Evolutionary conservation across 1,140 invertebrate species (phyloP), one percentile per base, ranked within the genome.

Genomic region (Drosophila kurseongensis): DNA sequence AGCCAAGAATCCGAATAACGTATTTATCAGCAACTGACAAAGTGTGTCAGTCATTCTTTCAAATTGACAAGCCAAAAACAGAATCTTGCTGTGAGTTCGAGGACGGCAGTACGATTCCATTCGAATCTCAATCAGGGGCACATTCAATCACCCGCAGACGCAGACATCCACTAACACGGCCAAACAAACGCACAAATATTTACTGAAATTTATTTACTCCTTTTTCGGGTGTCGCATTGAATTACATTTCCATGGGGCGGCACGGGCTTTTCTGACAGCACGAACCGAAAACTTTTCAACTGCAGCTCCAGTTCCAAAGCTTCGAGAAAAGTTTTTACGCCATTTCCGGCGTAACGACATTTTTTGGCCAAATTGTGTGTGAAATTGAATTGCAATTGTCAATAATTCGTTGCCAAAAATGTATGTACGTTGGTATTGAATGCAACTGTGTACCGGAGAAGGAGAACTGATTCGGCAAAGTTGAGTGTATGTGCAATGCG

Each of bases 331-430:
- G 52, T 86, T 86, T 83, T 88, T 71, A 66, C 73, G 83, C 71
- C 63, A 78, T 86, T 86, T 86, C 82, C 73, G 73, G 67, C 60
- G 63, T 56, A 66, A 80, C 62, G 58, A 82, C 79, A 75, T 76
- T 86, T 86, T 83, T 75, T 80, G 75, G 79, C 79, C 83, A 86
- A 86, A 86, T 86, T 86, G 83, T 86, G 83, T 86, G 83, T 86
- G 83, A 86, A 86, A 86, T 86, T 86, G 83, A 86, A 86, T 86
- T 86, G 83, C 83, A 86, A 86, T 86, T 86, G 83, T 86, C 83
- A 86, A 86, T 86, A 86, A 86, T 86, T 86, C 83, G 83, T 88
- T 88, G 78, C 59, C 79, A 73, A 82, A 86, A 88, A 82, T 72
- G 66, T 71, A 55, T 44, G 57, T 41, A 41, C 29, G 16, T 16